Base-by-base conservation (phyloP, 2,113 vertebrate species). In the Corapipo altera region DNA sequence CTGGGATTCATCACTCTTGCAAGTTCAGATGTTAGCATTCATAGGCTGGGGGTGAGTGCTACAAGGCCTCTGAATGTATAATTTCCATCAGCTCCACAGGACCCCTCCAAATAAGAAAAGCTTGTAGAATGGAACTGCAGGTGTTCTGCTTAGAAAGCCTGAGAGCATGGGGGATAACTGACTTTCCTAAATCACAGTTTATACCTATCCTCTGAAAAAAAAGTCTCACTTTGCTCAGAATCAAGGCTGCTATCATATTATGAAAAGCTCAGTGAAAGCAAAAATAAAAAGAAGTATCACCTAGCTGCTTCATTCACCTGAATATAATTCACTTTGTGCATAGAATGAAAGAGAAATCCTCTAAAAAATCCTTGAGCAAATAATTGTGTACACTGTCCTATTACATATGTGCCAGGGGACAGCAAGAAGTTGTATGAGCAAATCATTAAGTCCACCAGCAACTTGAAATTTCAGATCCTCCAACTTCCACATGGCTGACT, bases 101-200 rank as follows among this genome's bases (percentile, higher is more conserved):
- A 79, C 58, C 8, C 15, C 30, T 88, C 35, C 54, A 51, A 15
- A 28, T 5, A 43, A 76, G 64, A 73, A 76, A 87, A 81, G 32
- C 32, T 51, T 72, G 21, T 11, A 83, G 89, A 85, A 82, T n/a
- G 82, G 37, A 94, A 83, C 82, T 57, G 49, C 74, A 93, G 75
- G 78, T 24, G 6, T 88, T 91, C 85, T 94, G 71, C 78, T 88
- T 27, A 51, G 81, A 89, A 88, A 91, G 70, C 16, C 58, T 70
- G 41, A 70, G 43, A 78, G 23, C 89, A 70, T 0, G 0, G n/a
- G n/a, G 30, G 13, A 88, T 73, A 85, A 88, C 1, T 54, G 62
- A 62, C 82, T 96, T 96, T 95, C 57, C 54, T 87, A 73, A 82
- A 89, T 30, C 70, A 78, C 24, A 85, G 49, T 79, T 88, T 85